Evolutionary conservation across 2,888 invertebrate genomes (phyloP).

Genomic region (Drosophila pseudotakahashii): DNA sequence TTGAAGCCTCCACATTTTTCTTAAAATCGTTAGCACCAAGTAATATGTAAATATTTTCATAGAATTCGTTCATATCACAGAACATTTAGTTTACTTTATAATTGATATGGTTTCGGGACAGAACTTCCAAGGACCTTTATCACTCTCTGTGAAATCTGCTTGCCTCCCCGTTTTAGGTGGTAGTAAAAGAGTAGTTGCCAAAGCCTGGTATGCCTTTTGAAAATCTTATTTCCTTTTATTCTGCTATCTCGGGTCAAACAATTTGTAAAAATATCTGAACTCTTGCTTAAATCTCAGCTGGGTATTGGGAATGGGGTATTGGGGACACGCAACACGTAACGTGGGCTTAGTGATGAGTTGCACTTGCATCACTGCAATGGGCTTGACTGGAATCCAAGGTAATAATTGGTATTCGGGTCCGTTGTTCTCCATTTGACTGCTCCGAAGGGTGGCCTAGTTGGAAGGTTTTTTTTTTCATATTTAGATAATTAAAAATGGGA

Average conservation of each 20-base stretch:
- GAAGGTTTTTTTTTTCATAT: not conserved
- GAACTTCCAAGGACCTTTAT: not conserved
- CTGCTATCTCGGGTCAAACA: slow-evolving; percentile 14
- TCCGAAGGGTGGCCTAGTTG: slow-evolving; percentile 47
- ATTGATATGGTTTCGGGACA: not conserved
- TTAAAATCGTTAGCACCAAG: not conserved
- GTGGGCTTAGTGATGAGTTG: slow-evolving; percentile 12
- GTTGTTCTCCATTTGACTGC: slow-evolving; percentile 13
- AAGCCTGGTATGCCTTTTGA: slow-evolving; percentile 10
- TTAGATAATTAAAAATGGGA: slow-evolving; percentile 9
- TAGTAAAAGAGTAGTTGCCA: not conserved
- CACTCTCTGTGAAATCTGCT: slow-evolving; percentile 3
- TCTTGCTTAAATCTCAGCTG: slow-evolving; percentile 17
- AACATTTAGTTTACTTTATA: not conserved
- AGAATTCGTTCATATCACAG: not conserved
- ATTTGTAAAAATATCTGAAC: slow-evolving; percentile 57
- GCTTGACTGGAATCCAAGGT: slow-evolving; percentile 47
- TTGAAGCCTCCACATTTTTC: too few species aligned
- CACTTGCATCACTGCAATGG: slow-evolving; percentile 42
- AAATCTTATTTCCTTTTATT: slow-evolving; percentile 25
- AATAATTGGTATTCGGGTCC: slow-evolving; percentile 50
- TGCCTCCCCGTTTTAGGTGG: not conserved
- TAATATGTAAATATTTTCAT: not conserved
- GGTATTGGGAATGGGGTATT: not conserved
- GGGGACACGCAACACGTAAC: slow-evolving; percentile 5